A percentile compares a stretch with the other conserved stretches of the same genome.
Evolutionary conservation across 2,888 invertebrate genomes (phyloP).

Genomic region (Saturnia japonica): DNA sequence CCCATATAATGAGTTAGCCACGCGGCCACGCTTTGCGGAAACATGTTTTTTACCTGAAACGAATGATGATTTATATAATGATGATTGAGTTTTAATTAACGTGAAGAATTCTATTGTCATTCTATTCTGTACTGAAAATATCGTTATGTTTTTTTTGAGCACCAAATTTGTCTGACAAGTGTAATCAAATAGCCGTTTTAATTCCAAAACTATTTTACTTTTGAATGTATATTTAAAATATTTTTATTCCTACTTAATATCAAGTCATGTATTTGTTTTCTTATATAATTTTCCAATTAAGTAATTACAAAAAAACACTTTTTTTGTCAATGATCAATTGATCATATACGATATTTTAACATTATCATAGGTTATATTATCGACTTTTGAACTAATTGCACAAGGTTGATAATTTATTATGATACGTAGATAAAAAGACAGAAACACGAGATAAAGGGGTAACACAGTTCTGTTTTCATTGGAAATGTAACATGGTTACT

Average conservation of each 20-base stretch:
- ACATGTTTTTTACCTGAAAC: constrained; percentile 12
- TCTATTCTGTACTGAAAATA: background rate
- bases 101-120: background rate
- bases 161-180: background rate
- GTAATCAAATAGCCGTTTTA: background rate
- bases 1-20: constrained; percentile 3
- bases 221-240: too few relatives aligned
- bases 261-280: too few relatives aligned
- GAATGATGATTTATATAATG: background rate
- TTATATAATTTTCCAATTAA: too few relatives aligned
- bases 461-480: background rate
- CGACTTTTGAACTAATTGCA: background rate
- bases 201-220: too few relatives aligned
- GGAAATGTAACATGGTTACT: background rate
- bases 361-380: background rate
- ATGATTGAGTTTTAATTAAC: background rate
- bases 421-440: background rate
- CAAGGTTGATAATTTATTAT: background rate
- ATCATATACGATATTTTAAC: background rate
- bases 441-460: background rate
- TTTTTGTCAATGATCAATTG: too few relatives aligned
- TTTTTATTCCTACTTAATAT: too few relatives aligned
- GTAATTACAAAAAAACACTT: too few relatives aligned
- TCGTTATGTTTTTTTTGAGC: background rate
- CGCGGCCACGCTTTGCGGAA: constrained; percentile 1